Base-by-base conservation (phyloP, 2,888 invertebrate genomes). In the Pogonocherus hispidulus region DNA sequence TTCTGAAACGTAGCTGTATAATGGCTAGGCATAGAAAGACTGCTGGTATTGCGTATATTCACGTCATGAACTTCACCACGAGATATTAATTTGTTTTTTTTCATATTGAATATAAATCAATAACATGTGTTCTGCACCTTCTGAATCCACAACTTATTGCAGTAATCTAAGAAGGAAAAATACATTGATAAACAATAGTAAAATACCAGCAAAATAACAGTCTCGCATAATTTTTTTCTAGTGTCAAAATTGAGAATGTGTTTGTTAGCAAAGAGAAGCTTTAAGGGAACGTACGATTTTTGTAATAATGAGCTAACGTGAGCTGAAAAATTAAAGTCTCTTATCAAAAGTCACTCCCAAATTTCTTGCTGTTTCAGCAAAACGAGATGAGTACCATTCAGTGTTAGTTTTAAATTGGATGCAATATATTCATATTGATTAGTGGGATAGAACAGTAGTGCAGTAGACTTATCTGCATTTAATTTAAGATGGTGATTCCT, bases 181-280 rank as follows among this genome's bases (percentile, higher is more conserved):
- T 67, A 67, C 23, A 67, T 37, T 3, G 14, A 2, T 14, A 41
- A 11, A 22, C 51, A 51, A 54, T 66, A 66, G 19, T 51, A 35
- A 54, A 66, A 16, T 2, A 35, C 11, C 3, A 46, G n/a, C 22
- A 66, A 47, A 20, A 66, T 23, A 18, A 66, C 1, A n/a, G 52
- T 16, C 16, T 66, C 67, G 11, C 19, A 37, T 19, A 66, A 3
- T 19, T 66, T 66, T 41, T 64, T 66, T 35, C 63, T 47, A 4
- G 27, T 18, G 23, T 63, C 19, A 65, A 65, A 65, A 54, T 64
- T 65, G 3, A 66, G 18, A 35, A 23, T 56, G 23, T 49, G 49
- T 63, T 9, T 59, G 16, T 46, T 59, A 44, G 22, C 46, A 27
- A 67, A 65, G 9, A 66, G 22, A 20, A 54, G 9, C 20, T 46